Percentiles rank a stretch among this genome's conserved stretches.
Conservation (phyloP, 2,113 vertebrate genomes). For the Murina feae region DNA sequence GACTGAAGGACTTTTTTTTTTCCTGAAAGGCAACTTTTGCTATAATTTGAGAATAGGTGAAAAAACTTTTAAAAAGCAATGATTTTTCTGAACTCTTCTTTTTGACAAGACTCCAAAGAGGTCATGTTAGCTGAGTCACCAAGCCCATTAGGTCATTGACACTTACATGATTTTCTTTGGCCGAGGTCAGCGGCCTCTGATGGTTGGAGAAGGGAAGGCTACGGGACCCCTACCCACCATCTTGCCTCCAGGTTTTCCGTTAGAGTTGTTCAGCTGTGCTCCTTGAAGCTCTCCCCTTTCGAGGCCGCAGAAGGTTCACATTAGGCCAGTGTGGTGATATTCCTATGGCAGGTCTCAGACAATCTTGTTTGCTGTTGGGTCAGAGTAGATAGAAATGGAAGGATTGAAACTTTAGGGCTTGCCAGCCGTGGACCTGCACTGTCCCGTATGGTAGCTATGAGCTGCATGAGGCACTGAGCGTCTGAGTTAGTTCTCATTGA, state of each 20-base stretch:
- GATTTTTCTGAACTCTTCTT: conserved; percentile 8
- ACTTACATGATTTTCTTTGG: background rate
- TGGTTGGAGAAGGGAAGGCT: background rate
- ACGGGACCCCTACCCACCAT: background rate
- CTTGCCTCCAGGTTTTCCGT: background rate
- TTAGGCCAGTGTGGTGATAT: background rate
- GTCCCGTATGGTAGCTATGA: background rate
- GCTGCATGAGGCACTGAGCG: background rate
- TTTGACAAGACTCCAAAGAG: background rate
- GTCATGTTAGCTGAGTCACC: background rate
- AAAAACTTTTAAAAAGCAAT: background rate
- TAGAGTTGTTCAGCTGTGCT: background rate
- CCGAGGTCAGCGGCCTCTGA: background rate
- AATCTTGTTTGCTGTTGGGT: background rate
- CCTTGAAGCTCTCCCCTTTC: background rate
- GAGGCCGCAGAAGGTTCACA: background rate
- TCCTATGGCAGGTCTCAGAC: background rate
- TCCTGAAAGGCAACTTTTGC: background rate
- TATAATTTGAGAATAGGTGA: conserved; percentile 1
- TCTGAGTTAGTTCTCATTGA: background rate
- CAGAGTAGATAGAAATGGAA: background rate
- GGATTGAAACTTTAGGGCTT: background rate
- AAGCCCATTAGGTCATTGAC: background rate
- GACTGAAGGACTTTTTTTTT: background rate
- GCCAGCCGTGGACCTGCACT: background rate